Evolutionary conservation across 2,888 invertebrate genomes (phyloP).

Genomic region (Drosophila aldrichi): DNA sequence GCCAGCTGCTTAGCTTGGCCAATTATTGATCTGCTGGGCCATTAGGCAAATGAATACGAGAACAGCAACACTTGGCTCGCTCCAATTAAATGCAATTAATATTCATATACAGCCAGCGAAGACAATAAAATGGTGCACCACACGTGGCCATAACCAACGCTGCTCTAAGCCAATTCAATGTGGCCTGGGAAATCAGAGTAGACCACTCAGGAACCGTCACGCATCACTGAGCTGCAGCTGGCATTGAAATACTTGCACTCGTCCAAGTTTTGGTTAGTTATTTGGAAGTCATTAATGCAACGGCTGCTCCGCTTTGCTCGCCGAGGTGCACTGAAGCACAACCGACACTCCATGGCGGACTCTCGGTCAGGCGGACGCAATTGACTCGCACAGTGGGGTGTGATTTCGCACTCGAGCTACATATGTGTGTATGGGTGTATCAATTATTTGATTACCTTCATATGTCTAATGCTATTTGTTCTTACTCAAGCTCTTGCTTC

Average conservation of each 20-base stretch:
- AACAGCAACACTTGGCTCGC: constrained; percentile 46
- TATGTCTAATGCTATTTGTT: constrained; percentile 44
- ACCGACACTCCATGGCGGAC: constrained; percentile 33
- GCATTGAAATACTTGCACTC: constrained; percentile 71
- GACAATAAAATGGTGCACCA: constrained; percentile 55
- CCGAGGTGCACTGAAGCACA: constrained; percentile 56
- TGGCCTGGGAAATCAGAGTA: constrained; percentile 35
- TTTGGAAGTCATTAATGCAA: constrained; percentile 42
- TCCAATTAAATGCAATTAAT: constrained; percentile 66
- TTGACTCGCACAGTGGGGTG: constrained; percentile 31
- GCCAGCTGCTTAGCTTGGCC: constrained; percentile 29
- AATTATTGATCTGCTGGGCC: constrained; percentile 41
- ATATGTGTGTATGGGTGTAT: constrained; percentile 29
- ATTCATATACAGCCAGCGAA: constrained; percentile 57
- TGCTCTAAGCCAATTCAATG: constrained; percentile 9
- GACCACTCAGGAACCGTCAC: constrained; percentile 46
- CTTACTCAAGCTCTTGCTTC: constrained; percentile 70
- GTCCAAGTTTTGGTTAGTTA: constrained; percentile 35
- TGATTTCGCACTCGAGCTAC: constrained; percentile 23
- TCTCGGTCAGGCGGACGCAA: constrained; percentile 62
- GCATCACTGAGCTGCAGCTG: constrained; percentile 61
- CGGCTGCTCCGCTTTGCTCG: constrained; percentile 26
- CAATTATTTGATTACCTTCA: constrained; percentile 45
- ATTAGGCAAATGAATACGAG: constrained; percentile 70
- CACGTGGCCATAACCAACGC: not conserved